phyloP scores from a whole-genome alignment of 1,140 invertebrate genomes.

The Pectinophora gossypiella region DNA sequence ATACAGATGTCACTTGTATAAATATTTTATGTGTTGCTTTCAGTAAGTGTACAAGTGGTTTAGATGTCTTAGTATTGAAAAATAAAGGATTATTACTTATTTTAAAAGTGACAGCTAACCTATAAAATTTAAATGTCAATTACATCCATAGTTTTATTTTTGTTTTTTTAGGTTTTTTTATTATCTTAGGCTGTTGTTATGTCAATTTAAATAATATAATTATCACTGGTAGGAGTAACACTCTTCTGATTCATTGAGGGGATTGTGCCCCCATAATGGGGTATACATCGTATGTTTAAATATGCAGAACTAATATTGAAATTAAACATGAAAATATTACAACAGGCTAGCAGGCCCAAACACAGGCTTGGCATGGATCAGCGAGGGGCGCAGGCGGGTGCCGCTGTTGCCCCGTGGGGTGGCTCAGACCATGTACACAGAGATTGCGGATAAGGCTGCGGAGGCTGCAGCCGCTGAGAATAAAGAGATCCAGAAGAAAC shows the following conservation, averaged over 20 bases:
- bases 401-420: conserved; percentile 88
- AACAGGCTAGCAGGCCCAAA: conserved; percentile 88
- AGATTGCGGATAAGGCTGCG: conserved; percentile 84
- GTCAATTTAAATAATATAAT: no score
- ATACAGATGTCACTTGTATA: background rate
- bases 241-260: no score
- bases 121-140: conserved; percentile 19
- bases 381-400: conserved; percentile 88
- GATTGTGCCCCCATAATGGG: no score
- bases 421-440: conserved; percentile 89
- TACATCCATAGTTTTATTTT: no score
- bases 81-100: background rate
- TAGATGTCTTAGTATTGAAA: background rate
- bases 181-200: no score
- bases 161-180: no score
- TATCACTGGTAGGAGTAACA: no score
- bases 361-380: conserved; percentile 88
- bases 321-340: no score
- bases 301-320: no score
- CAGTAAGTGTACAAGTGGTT: background rate
- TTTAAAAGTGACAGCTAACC: conserved; percentile 44
- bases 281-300: no score
- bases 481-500: conserved; percentile 52
- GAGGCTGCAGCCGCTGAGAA: conserved; percentile 67
- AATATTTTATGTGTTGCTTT: background rate